Conservation (phyloP, 2,797 vertebrate genomes). For the Protonibea diacanthus region DNA sequence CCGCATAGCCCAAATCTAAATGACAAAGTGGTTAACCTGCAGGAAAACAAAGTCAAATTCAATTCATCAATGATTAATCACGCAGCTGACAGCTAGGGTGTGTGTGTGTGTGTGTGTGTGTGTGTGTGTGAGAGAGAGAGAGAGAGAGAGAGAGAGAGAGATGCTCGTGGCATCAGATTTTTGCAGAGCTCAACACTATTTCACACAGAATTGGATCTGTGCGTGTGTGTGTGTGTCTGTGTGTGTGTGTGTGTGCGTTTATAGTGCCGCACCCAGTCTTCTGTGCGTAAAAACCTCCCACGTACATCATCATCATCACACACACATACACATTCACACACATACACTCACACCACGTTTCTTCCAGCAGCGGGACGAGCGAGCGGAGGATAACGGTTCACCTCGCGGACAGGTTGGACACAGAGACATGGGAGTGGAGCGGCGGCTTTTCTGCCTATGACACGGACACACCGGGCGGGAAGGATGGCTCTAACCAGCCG, state of each 20-base stretch:
- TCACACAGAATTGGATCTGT: constrained; percentile 20
- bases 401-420: constrained; percentile 61
- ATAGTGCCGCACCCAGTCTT: constrained; percentile 10
- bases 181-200: constrained; percentile 76
- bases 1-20: neutral
- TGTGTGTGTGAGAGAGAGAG: neutral
- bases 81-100: neutral
- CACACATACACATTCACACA: neutral
- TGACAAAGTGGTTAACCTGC: neutral
- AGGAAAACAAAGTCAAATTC: constrained; percentile 12
- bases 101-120: neutral
- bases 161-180: constrained; percentile 48
- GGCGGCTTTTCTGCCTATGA: constrained; percentile 71
- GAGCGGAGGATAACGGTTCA: constrained; percentile 41
- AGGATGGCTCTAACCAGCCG: constrained; percentile 82
- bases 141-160: constrained; percentile 15
- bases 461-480: constrained; percentile 74
- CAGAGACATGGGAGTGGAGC: constrained; percentile 73
- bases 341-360: neutral
- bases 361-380: constrained; percentile 43
- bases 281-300: too few relatives aligned
- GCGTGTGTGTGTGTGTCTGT: constrained; percentile 25
- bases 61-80: constrained; percentile 17
- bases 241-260: constrained; percentile 6
- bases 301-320: constrained; percentile 14